phyloP scores from a whole-genome alignment of 2,113 vertebrate genomes.

The Indicator maculatus region DNA sequence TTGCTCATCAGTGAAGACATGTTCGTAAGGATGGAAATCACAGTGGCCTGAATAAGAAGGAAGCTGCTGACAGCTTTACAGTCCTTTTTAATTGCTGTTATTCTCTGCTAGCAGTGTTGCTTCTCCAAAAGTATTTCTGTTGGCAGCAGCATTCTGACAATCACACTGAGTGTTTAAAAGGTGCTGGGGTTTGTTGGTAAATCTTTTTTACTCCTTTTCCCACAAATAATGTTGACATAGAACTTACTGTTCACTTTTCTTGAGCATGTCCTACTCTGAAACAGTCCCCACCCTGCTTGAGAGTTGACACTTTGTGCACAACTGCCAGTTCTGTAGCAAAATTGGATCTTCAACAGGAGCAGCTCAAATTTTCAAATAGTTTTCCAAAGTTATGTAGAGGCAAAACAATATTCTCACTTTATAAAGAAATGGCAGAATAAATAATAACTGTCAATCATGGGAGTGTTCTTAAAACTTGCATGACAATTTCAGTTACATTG shows the following conservation, averaged over 20 bases:
- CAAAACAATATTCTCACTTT: neutral
- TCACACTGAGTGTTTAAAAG: neutral
- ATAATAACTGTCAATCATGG: neutral
- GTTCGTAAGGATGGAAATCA: neutral
- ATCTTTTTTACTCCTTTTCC: neutral
- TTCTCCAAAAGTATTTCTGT: neutral
- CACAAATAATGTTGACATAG: neutral
- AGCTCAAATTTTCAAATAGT: neutral
- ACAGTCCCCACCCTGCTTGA: neutral
- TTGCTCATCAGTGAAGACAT: neutral
- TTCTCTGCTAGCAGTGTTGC: neutral
- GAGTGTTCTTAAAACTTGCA: neutral
- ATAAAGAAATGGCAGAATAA: neutral
- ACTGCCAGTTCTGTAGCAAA: neutral
- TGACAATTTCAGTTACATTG: neutral
- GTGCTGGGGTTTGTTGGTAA: neutral
- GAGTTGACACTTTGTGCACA: neutral
- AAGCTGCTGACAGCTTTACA: conserved; percentile 41
- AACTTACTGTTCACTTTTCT: neutral
- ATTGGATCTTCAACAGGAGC: neutral
- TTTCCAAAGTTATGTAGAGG: neutral
- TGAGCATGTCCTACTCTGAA: neutral
- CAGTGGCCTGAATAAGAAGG: neutral
- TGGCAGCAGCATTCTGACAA: neutral
- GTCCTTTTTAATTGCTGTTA: neutral